Evolutionary conservation across 2,888 invertebrate genomes (phyloP), one percentile per base, ranked within the genome.

Genomic region (Barypeithes pellucidus): DNA sequence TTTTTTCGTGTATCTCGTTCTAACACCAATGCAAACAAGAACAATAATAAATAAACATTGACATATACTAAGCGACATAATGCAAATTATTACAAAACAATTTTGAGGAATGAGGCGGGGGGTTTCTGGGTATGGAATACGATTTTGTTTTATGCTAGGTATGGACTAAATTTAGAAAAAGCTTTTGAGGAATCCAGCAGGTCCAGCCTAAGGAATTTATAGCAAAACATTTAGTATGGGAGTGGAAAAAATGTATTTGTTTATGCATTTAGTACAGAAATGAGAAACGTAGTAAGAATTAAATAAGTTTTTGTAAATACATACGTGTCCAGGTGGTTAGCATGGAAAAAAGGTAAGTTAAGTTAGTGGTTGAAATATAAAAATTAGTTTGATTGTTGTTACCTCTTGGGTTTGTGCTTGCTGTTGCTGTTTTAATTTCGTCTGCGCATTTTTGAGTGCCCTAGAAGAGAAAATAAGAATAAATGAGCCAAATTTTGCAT

Each of bases 161-260:
- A 68, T 68, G 60, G 24, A 36, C 45, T 43, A 41, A 60, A 78
- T 80, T 94, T 95, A 95, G 92, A 95, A 95, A 91, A 95, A 95
- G 92, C 95, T 95, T 91, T 95, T 95, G 88, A 95, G 92, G 92
- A 95, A 95, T 89, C 95, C 95, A 88, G 95, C 94, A 87, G 95
- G 94, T 88, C 95, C 95, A 89, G 95, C 94, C 95, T 95, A 81
- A 45, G 11, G 11, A 70, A 16, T 20, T 36, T n/a, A 3, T 11
- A 39, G 22, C 18, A 7, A 65, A 18, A 22, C 22, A 16, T 50
- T 36, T 24, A 41, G n/a, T 41, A 52, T 36, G 60, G 18, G 9
- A 43, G 18, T 16, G 14, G n/a, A n/a, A n/a, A n/a, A n/a, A n/a
- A n/a, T n/a, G n/a, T n/a, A n/a, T n/a, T n/a, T n/a, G n/a, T n/a